Percentiles rank a stretch among this genome's conserved stretches.
These are phyloP conservation scores for Uria lomvia DNA, from an alignment of 2,113 vertebrate species.

Conservation along the genomic window DNA sequence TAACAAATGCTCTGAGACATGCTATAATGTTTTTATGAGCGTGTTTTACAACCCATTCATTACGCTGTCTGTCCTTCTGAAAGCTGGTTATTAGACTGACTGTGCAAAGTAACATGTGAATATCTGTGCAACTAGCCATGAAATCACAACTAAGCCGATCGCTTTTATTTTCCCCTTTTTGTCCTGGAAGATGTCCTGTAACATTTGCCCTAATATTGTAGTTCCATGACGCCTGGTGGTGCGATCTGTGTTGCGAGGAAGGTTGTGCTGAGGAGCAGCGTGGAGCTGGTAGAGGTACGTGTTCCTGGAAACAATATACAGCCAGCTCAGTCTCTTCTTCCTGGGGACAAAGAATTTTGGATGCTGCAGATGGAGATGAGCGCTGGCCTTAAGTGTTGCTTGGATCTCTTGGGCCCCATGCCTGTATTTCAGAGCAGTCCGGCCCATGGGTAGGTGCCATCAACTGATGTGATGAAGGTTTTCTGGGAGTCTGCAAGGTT, in stretches of 20 bases:
- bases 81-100: constrained; percentile 74
- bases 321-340: neutral
- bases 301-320: neutral
- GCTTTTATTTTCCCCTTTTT: neutral
- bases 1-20: constrained; percentile 66
- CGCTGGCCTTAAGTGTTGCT: neutral
- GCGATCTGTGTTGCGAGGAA: neutral
- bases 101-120: constrained; percentile 66
- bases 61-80: constrained; percentile 77
- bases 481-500: neutral
- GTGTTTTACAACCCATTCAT: constrained; percentile 77
- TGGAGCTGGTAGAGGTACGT: neutral
- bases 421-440: fast-evolving
- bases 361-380: neutral
- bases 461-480: fast-evolving
- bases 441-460: fast-evolving
- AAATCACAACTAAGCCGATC: constrained; percentile 62
- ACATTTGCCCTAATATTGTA: fast-evolving
- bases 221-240: fast-evolving
- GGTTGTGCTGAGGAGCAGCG: fast-evolving
- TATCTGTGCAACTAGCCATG: constrained; percentile 70
- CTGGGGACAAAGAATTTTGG: neutral
- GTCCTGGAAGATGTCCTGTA: neutral
- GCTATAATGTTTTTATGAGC: constrained; percentile 76
- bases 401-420: neutral